Evolutionary conservation across 2,113 vertebrate species (phyloP), one percentile per base, ranked within the genome.

Genomic region (Triplophysa siluroides): DNA sequence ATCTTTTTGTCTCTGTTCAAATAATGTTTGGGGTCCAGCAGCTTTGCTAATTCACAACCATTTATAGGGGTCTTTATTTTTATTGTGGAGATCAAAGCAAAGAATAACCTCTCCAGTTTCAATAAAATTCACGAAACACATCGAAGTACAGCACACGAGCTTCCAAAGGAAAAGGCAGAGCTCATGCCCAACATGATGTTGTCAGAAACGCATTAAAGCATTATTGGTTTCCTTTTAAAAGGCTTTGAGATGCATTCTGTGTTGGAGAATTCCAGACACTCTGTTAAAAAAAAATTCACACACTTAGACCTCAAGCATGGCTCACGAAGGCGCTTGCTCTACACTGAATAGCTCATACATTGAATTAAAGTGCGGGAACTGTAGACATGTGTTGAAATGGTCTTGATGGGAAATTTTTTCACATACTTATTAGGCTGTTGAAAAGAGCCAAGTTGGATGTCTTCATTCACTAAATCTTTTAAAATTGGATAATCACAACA

Each of bases 101-200:
- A 47, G 14, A 63, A 71, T 52, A 63, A 71, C 56, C 56, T 70
- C 45, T 38, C 11, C 24, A 45, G 18, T 62, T 79, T 79, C 58
- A 64, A 24, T 70, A 82, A 69, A 79, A 81, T 76, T 88, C 73
- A 78, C 60, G 2, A 24, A 41, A 43, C 54, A 23, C 33, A 16
- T 16, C 18, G 12, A 58, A 16, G 54, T 60, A 43, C 54, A 56
- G 54, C 8, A 1, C 19, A n/a, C 9, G 54, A 56, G 54, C 5
- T n/a, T n/a, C 5, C 2, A 16, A 52, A 56, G 19, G 8, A 2
- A n/a, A 56, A 8, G 9, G 18, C 14, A 5, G 54, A n/a, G 19
- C 54, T 56, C 2, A 50, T 50, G 19, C 19, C 21, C 54, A 73
- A 24, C 33, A 43, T 73, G 70, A 21, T 56, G 43, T 58, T 38